Conservation (phyloP, 2,888 invertebrate species). For the Hesperia comma region DNA sequence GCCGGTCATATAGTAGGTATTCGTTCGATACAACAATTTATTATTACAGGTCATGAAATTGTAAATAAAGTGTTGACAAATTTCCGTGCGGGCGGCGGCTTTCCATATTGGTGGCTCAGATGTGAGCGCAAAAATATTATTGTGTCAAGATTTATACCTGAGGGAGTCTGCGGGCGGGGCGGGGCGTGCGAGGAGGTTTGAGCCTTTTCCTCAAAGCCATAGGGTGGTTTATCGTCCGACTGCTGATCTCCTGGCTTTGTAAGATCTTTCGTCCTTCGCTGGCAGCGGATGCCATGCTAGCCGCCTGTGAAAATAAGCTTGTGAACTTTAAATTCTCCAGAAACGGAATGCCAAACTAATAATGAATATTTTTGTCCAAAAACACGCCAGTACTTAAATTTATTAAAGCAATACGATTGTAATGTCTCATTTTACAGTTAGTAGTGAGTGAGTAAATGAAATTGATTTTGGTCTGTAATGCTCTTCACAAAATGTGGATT, state of each 20-base stretch:
- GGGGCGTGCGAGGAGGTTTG: slow-evolving; percentile 67
- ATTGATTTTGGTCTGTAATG: too few species aligned
- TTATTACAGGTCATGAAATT: slow-evolving; percentile 1
- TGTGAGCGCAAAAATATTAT: slow-evolving; percentile 44
- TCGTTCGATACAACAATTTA: background rate
- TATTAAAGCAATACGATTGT: too few species aligned
- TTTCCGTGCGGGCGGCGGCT: slow-evolving; percentile 6
- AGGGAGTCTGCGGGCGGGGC: slow-evolving; percentile 75
- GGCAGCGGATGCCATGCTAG: slow-evolving; percentile 84
- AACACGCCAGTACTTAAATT: too few species aligned
- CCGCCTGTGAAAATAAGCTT: slow-evolving; percentile 64
- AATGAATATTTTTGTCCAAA: background rate
- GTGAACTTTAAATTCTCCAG: slow-evolving; percentile 20
- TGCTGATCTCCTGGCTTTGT: slow-evolving; percentile 74
- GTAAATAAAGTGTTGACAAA: slow-evolving; percentile 17
- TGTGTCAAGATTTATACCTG: slow-evolving; percentile 76
- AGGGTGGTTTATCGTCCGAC: slow-evolving; percentile 75
- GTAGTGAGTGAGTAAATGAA: too few species aligned
- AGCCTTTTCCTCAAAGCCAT: slow-evolving; percentile 75
- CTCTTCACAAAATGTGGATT: too few species aligned
- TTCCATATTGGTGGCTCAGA: slow-evolving; percentile 42
- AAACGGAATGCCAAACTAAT: background rate
- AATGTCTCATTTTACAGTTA: too few species aligned
- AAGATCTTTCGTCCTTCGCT: slow-evolving; percentile 77
- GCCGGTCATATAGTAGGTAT: background rate